Evolutionary conservation across 1,140 invertebrate species (phyloP), one percentile per base, ranked within the genome.

Genomic region (Augochlora pura): DNA sequence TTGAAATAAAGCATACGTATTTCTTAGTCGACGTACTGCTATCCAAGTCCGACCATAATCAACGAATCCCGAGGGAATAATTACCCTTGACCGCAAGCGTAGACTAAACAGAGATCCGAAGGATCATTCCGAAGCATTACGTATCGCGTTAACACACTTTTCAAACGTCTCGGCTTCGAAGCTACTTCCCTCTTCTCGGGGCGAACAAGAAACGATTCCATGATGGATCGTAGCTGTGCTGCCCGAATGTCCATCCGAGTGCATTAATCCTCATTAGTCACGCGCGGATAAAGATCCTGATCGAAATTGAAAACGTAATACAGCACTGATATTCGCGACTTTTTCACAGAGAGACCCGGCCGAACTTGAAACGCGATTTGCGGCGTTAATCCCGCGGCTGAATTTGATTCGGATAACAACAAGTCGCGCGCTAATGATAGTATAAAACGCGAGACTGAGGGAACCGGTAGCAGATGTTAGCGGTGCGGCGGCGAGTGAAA

Each of bases 401-500:
- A 18, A 38, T 65, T 25, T 7, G 21, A 10, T 32, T 12, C 10
- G 14, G 38, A n/a, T 52, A 32, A 49, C 16, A 23, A 42, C 16
- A 23, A 42, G 66, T 14, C 21, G 65, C 16, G 10, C 18, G 32
- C 9, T 46, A 68, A 32, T 32, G 46, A 27, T 54, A 16, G 66
- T 1, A 39, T 14, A 23, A 14, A 68, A 27, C 25, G 32, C 62
- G 14, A 2, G 16, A 12, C 16, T 1, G 57, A 59, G 57, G 42
- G n/a, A 52, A 52, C 38, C 32, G 32, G 39, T 59, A 66, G 70
- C 77, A 59, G 72, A 79, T 59, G 69, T 49, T 60, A 59, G 68
- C 63, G 8, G 39, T 25, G 14, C 25, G 39, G 14, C 25, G 39
- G 9, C 77, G 77, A 80, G 77, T 69, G 81, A 80, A 79, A 74